Evolutionary conservation across 92 coral and sea anemone species (phyloP), one percentile per base, ranked within the genome.

Genomic region (Bergia puertoricense): DNA sequence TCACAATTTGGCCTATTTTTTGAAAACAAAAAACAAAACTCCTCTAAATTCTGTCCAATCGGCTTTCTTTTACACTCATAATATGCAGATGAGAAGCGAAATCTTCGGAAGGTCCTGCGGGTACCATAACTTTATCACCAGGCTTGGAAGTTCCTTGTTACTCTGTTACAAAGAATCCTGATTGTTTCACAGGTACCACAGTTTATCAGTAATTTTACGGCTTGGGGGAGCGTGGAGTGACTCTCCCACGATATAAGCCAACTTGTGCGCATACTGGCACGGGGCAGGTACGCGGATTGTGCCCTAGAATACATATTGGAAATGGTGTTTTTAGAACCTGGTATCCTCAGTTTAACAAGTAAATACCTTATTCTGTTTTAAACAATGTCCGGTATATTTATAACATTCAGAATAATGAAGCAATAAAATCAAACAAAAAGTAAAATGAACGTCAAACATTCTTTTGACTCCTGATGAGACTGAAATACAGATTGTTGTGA

Each of bases 251-350:
- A 39, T 42, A 44, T 75, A 75, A 3, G 79, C 79, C 79, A 75
- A 44, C 79, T 75, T 75, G 79, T 75, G 79, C 1, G 78, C 79
- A 76, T 76, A 76, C 79, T 76, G 79, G 79, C 79, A 76, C 7
- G 79, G 79, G 36, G 79, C 79, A 9, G 79, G 79, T 39, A 76
- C 79, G 4, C 79, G 45, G 79, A 76, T 76, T 5, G 79, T 76
- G 46, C 79, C 79, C 79, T 76, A 30, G n/a, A 76, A 6, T 45
- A 1, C 59, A 62, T 23, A 22, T 22, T 16, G 6, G 69, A 62
- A 62, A 62, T 22, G 0, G 2, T 62, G 30, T 16, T 3, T 62
- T 62, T 22, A 62, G 69, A 62, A 62, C 5, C 23, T 40, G 13
- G 22, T 3, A 42, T 6, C 4, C 22, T n/a, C 14, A 76, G 40